Conservation (phyloP, 2,797 vertebrate species). For the Tadarida brasiliensis region DNA sequence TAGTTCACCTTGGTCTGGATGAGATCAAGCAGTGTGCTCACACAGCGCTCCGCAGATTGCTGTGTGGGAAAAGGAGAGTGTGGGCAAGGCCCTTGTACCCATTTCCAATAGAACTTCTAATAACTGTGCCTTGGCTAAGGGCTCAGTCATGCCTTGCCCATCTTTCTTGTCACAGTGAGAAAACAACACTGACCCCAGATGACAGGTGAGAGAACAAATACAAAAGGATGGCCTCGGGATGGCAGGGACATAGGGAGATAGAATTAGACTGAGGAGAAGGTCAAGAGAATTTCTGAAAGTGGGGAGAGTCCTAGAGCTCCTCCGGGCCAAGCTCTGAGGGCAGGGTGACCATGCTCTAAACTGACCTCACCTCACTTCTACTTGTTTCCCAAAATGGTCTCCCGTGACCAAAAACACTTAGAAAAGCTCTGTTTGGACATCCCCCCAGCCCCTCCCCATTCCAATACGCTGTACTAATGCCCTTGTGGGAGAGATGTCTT, state of each 20-base stretch:
- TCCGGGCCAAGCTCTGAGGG: not conserved
- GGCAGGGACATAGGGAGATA: not conserved
- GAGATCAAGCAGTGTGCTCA: slow-evolving; percentile 96
- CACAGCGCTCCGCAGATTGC: slow-evolving; percentile 98
- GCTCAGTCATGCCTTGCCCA: not conserved
- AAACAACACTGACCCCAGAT: not conserved
- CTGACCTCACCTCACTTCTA: not conserved
- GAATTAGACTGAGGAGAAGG: not conserved
- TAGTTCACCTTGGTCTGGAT: slow-evolving; percentile 99
- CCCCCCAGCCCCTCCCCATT: not conserved
- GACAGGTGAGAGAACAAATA: not conserved
- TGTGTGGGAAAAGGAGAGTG: slow-evolving; percentile 77
- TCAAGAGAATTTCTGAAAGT: not conserved
- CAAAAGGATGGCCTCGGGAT: not conserved
- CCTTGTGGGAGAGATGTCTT: not conserved
- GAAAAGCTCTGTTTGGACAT: not conserved
- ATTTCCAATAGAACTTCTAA: not conserved
- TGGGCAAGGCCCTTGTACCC: not conserved
- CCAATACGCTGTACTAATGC: not conserved
- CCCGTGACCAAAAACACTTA: not conserved
- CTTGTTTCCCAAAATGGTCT: slow-evolving; percentile 30
- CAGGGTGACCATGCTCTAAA: not conserved
- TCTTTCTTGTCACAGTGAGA: not conserved
- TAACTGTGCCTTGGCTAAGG: not conserved
- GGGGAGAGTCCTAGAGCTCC: not conserved